These are phyloP conservation scores for Brachionus calyciflorus DNA, from an alignment of 1,140 invertebrate species.

Conservation along the genomic window DNA sequence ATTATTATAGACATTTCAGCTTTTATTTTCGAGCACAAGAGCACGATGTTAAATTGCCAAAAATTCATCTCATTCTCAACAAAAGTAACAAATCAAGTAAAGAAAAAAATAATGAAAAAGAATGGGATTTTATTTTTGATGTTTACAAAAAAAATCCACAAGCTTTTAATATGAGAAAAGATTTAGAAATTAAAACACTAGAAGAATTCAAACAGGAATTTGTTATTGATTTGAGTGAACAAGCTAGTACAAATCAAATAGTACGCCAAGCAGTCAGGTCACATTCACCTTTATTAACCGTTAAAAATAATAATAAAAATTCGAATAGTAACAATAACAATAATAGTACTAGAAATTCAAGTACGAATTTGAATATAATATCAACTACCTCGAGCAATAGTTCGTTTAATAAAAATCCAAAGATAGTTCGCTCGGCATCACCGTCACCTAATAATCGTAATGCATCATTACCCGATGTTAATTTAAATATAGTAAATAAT, in stretches of 20 bases:
- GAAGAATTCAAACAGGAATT: conserved; percentile 6
- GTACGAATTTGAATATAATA: not conserved
- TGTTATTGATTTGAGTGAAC: not conserved
- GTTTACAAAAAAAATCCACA: conserved; percentile 41
- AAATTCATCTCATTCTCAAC: conserved; percentile 37
- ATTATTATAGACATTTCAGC: conserved; percentile 43
- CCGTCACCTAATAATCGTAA: conserved; percentile 19
- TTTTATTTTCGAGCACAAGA: conserved; percentile 26
- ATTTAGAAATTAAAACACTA: not conserved
- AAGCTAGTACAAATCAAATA: conserved; percentile 12
- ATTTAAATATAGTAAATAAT: not conserved
- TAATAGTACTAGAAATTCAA: conserved; percentile 6
- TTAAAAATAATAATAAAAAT: not conserved
- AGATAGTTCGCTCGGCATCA: not conserved
- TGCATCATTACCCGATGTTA: conserved; percentile 2
- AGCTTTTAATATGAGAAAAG: not conserved
- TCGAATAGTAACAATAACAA: not conserved
- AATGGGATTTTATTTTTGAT: conserved; percentile 35
- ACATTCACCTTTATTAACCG: conserved; percentile 17
- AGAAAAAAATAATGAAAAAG: conserved; percentile 7
- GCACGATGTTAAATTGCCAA: conserved; percentile 20
- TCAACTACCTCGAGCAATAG: not conserved
- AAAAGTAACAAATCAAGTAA: not conserved
- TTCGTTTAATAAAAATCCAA: not conserved
- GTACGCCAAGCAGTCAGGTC: conserved; percentile 18